Evolutionary conservation across 2,113 vertebrate species (phyloP).

Genomic region (Myocastor coypus): DNA sequence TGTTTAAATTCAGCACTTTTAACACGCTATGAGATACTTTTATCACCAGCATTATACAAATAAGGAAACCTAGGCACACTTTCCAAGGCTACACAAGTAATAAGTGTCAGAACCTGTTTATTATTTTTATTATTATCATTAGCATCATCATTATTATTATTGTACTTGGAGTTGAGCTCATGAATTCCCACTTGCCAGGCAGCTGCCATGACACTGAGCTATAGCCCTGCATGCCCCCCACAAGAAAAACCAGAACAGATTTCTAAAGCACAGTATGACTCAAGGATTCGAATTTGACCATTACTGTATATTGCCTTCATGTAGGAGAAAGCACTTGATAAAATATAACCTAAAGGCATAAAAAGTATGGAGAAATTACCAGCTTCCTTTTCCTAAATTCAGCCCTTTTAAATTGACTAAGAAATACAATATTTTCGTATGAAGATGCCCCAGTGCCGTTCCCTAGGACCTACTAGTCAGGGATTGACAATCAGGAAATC

Average conservation of each 20-base stretch:
- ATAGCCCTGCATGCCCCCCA: too few species aligned
- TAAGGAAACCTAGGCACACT: background rate
- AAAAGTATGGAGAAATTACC: background rate
- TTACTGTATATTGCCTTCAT: background rate
- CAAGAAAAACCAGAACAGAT: background rate
- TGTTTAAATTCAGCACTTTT: background rate
- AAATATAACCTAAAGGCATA: background rate
- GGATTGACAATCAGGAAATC: background rate
- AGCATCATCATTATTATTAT: too few species aligned
- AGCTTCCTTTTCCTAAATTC: conserved; percentile 52
- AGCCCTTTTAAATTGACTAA: conserved; percentile 6
- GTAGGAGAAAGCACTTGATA: background rate
- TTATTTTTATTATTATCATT: too few species aligned
- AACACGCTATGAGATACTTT: background rate
- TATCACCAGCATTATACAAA: background rate
- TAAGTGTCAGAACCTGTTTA: background rate
- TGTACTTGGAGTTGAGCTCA: too few species aligned
- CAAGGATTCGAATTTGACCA: background rate
- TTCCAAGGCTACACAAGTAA: background rate
- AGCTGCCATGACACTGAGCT: too few species aligned
- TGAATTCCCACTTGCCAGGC: too few species aligned
- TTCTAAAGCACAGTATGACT: background rate
- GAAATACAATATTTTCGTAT: background rate
- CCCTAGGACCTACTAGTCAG: background rate
- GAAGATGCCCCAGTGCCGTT: background rate